Percentiles rank a stretch among this genome's conserved stretches.
Evolutionary conservation across 2,888 invertebrate genomes (phyloP).

Genomic region (Pomacea canaliculata): DNA sequence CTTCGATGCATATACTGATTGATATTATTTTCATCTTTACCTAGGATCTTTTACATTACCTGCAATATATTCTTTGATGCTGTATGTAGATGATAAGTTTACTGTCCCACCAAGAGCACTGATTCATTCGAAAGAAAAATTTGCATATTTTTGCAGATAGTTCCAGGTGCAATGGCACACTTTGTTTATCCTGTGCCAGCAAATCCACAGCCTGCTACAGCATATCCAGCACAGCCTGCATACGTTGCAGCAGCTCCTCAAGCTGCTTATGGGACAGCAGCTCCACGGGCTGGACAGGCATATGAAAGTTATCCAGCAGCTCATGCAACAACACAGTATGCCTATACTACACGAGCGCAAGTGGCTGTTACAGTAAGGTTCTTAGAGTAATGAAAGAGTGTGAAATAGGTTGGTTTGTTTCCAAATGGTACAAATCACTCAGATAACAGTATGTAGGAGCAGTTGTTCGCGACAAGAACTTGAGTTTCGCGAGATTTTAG

Average conservation of each 20-base stretch:
- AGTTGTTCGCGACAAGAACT: no score
- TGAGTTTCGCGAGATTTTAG: no score
- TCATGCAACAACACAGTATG: constrained; percentile 62
- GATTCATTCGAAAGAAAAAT: no score
- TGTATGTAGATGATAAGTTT: no score
- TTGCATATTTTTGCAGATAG: no score
- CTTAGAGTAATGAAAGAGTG: neutral
- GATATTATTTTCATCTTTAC: no score
- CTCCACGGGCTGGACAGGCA: constrained; percentile 81
- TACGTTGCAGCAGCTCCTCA: constrained; percentile 88
- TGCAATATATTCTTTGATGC: no score
- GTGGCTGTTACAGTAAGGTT: constrained; percentile 60
- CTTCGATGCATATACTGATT: no score
- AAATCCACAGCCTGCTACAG: constrained; percentile 75
- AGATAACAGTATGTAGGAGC: no score
- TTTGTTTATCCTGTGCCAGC: constrained; percentile 59
- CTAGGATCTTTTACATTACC: no score
- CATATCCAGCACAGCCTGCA: constrained; percentile 86
- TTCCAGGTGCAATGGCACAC: constrained; percentile 52
- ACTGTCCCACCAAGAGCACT: no score
- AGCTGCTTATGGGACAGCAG: constrained; percentile 84
- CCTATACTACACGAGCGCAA: constrained; percentile 64
- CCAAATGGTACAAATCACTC: neutral
- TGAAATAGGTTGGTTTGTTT: neutral
- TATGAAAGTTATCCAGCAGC: constrained; percentile 65